Evolutionary conservation across 2,888 invertebrate genomes (phyloP), one percentile per base, ranked within the genome.

Genomic region (Clusia tigrina): DNA sequence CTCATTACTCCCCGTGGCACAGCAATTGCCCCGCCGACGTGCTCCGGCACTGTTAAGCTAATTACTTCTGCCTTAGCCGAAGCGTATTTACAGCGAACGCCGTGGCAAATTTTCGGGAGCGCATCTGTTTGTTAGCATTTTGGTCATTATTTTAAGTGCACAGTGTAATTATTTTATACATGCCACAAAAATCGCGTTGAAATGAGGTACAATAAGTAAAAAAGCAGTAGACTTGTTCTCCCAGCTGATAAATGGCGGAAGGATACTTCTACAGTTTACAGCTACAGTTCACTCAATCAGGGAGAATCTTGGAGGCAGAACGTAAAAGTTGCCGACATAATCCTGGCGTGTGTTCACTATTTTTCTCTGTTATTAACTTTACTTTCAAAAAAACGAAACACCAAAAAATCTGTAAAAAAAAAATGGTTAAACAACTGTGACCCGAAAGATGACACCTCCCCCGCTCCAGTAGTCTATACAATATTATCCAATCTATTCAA

Each of bases 371-470:
- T n/a, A 15, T 42, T 42, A 3, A 3, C 10, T 22, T 22, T n/a
- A n/a, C n/a, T n/a, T n/a, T n/a, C n/a, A n/a, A n/a, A n/a, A n/a
- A n/a, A n/a, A n/a, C n/a, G n/a, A n/a, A n/a, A n/a, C n/a, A n/a
- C n/a, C n/a, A 32, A 32, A 32, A 32, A 32, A 32, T 9, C 12
- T 78, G 74, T 74, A 74, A 68, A 74, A 76, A 78, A 76, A 76
- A 76, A 78, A 76, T 76, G 72, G 66, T 72, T 70, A 69, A 66
- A 70, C 78, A 76, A 74, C 77, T 77, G 76, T 78, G 76, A 78
- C 77, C 78, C 73, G 57, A 66, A 66, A 12, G 46, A 6, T 24
- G 48, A 25, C 70, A 72, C 68, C 67, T 67, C 67, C 68, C 66
- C 22, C 48, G 18, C 32, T 10, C 26, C 25, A 26, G 15, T 17